phyloP scores from a whole-genome alignment of 2,797 vertebrate genomes.

The Synanceia verrucosa region DNA sequence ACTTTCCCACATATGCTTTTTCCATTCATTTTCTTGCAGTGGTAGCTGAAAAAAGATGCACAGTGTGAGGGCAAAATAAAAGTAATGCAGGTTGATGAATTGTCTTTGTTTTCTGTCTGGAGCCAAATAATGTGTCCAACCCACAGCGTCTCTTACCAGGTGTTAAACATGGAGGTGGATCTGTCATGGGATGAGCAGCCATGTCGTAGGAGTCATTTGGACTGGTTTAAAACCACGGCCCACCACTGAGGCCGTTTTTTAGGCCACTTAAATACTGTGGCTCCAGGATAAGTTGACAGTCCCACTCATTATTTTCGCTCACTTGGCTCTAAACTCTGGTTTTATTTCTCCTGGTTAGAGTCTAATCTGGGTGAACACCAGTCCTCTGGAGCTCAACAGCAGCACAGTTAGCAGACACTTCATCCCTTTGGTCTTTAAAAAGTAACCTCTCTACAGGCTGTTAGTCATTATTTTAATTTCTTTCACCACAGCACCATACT shows the following conservation, averaged over 20 bases:
- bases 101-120: constrained; percentile 40
- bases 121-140: constrained; percentile 47
- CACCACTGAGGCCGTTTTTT: constrained; percentile 25
- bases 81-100: neutral
- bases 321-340: constrained; percentile 12
- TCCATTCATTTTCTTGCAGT: neutral
- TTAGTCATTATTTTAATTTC: neutral
- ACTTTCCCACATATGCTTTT: neutral
- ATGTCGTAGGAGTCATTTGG: constrained; percentile 77
- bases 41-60: neutral
- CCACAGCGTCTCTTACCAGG: constrained; percentile 63
- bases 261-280: constrained; percentile 6
- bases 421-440: neutral
- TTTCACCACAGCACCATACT: neutral
- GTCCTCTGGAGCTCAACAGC: neutral
- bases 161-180: constrained; percentile 77
- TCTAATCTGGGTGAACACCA: constrained; percentile 6
- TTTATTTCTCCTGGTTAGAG: constrained; percentile 10
- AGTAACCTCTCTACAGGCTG: too few relatives aligned
- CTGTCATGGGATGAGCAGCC: constrained; percentile 74
- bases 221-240: constrained; percentile 53
- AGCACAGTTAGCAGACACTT: neutral
- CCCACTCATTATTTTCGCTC: neutral
- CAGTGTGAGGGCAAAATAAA: neutral
- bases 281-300: neutral